Conservation (phyloP, 1,140 invertebrate species). For the Drosophila novamexicana region DNA sequence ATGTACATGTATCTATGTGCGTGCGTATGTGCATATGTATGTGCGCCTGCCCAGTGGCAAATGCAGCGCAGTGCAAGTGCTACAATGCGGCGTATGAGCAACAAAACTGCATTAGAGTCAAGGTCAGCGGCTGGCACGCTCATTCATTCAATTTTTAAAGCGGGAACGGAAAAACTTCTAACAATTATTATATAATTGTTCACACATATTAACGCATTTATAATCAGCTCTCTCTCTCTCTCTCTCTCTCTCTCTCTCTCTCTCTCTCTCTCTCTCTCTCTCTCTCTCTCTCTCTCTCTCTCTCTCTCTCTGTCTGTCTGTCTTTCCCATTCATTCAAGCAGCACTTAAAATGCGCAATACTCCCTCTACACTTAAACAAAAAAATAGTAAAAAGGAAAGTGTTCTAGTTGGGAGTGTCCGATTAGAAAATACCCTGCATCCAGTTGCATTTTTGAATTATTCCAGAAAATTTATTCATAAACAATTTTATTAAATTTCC, state of each 20-base stretch:
- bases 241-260: not conserved
- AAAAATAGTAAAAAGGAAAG: not conserved
- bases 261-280: not conserved
- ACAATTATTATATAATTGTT: constrained; percentile 30
- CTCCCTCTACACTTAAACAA: not conserved
- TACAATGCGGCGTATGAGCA: constrained; percentile 60
- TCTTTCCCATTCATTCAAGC: not conserved
- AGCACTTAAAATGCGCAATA: constrained; percentile 25
- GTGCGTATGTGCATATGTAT: constrained; percentile 1
- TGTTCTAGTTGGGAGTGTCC: not conserved
- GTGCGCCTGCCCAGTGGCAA: constrained; percentile 42
- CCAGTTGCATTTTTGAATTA: no score
- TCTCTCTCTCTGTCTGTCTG: not conserved
- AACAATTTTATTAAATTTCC: no score
- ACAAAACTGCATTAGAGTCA: constrained; percentile 65
- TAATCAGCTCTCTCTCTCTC: not conserved
- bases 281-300: not conserved
- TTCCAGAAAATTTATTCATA: no score
- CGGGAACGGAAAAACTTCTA: constrained; percentile 27
- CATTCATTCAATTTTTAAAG: constrained; percentile 26
- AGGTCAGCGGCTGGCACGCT: constrained; percentile 38
- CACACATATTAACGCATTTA: not conserved
- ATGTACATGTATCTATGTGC: constrained; percentile 3
- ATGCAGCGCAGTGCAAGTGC: constrained; percentile 29
- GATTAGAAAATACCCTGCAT: not conserved